Evolutionary conservation across 2,113 vertebrate genomes (phyloP), one percentile per base, ranked within the genome.

Genomic region (Miniopterus natalensis): DNA sequence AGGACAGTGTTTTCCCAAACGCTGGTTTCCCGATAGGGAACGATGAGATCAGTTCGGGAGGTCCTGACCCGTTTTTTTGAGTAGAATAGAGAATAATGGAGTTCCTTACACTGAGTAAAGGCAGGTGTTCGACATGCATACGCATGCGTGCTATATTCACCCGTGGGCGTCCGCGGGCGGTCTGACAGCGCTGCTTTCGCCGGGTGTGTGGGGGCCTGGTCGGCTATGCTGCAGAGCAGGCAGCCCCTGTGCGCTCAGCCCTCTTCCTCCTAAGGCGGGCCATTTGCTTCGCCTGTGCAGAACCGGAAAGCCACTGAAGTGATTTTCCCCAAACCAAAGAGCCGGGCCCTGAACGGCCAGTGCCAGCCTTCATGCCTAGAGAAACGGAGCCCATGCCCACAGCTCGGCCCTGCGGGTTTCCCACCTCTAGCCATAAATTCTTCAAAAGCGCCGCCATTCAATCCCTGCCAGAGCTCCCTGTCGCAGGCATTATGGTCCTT

Each of bases 361-460:
- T 27, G 17, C 29, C 25, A 23, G 36, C 59, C 61, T 57, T 59
- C 29, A 27, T 8, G 5, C 40, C 63, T 27, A 4, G 91, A 65
- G 74, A 49, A 20, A 51, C 63, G 31, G 36, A 80, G 42, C 25
- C 45, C 20, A 2, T 0, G 4, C 74, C 49, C 20, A 4, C 17
- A 68, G 49, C 65, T 29, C 18, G 3, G 42, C 42, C 42, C 11
- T 42, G 47, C 2, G 5, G 2, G 57, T 3, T 40, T 1, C 18
- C 71, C 57, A 3, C 68, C 13, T 51, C 42, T 2, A 3, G 17
- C n/a, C 49, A 8, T 9, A 9, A 55, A 57, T 40, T 47, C 29
- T 40, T 47, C 29, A 9, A 6, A 74, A 14, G 17, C 3, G 0
- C 8, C 8, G 17, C 21, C 57, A 0, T n/a, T 53, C 18, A 2